Percentiles rank a stretch among this genome's conserved stretches.
Evolutionary conservation across 2,113 vertebrate genomes (phyloP).

Genomic region (Clinocottus analis): DNA sequence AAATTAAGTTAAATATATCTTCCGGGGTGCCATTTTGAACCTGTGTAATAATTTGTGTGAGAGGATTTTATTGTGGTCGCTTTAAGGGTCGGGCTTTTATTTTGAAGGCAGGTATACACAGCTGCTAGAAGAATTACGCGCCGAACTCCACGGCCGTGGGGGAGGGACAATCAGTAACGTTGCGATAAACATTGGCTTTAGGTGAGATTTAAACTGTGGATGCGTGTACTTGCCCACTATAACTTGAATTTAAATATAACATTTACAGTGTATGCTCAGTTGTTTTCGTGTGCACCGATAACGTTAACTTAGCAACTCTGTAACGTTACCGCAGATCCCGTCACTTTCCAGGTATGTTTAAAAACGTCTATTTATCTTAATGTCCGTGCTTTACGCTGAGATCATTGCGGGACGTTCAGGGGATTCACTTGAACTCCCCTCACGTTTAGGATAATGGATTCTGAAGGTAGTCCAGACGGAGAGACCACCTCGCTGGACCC

Average conservation of each 20-base stretch:
- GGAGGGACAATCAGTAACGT: neutral
- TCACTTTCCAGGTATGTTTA: constrained; percentile 2
- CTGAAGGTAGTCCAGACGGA: constrained; percentile 23
- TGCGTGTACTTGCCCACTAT: neutral
- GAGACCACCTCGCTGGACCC: constrained; percentile 26
- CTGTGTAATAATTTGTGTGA: neutral
- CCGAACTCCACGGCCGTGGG: neutral
- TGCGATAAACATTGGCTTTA: neutral
- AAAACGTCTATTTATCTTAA: neutral
- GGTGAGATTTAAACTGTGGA: neutral
- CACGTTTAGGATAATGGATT: constrained; percentile 51
- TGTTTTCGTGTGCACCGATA: neutral
- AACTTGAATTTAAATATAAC: neutral
- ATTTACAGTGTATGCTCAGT: neutral
- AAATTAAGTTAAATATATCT: neutral
- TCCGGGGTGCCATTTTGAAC: neutral
- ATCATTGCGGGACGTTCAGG: neutral
- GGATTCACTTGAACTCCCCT: constrained; percentile 28
- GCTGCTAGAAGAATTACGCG: constrained; percentile 31
- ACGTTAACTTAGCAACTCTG: neutral
- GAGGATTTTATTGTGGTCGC: neutral
- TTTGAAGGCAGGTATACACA: constrained; percentile 38
- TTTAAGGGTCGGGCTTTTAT: constrained; percentile 48
- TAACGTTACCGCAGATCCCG: neutral
- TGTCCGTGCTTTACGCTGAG: fast-evolving